These are phyloP conservation scores for Carassius gibelio DNA, from an alignment of 2,113 vertebrate species.

Conservation along the genomic window DNA sequence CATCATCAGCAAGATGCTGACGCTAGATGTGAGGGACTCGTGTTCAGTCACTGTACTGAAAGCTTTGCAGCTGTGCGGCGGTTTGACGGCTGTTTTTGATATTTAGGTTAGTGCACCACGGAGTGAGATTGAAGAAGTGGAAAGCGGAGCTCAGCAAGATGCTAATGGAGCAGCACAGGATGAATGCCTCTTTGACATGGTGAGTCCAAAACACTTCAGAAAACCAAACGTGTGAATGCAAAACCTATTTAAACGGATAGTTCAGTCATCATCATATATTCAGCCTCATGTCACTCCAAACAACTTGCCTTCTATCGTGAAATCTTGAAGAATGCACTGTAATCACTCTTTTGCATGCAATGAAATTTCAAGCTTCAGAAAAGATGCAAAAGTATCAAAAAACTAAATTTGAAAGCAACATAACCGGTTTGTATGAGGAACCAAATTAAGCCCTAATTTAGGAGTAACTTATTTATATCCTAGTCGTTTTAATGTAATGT, in stretches of 20 bases:
- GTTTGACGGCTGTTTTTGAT: constrained; percentile 35
- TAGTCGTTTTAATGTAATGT: background rate
- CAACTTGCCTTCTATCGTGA: background rate
- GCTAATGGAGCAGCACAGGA: constrained; percentile 61
- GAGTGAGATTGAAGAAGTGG: constrained; percentile 87
- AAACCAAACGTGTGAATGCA: background rate
- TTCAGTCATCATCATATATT: background rate
- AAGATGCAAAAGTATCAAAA: background rate
- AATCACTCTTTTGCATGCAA: background rate
- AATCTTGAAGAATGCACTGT: background rate
- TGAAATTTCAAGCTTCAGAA: background rate
- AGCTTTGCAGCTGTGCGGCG: background rate
- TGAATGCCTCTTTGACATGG: constrained; percentile 92
- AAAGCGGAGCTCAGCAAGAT: constrained; percentile 64
- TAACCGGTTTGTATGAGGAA: background rate
- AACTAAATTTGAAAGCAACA: background rate
- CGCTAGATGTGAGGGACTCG: constrained; percentile 86
- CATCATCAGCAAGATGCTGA: constrained; percentile 86
- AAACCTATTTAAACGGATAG: background rate
- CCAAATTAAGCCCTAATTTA: background rate
- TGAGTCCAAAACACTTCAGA: constrained; percentile 56
- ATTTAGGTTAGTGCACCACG: constrained; percentile 85
- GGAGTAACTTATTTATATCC: background rate
- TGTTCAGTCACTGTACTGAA: background rate
- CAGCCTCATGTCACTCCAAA: background rate